Evolutionary conservation across 2,113 vertebrate genomes (phyloP), one percentile per base, ranked within the genome.

Genomic region (Megalops atlanticus): DNA sequence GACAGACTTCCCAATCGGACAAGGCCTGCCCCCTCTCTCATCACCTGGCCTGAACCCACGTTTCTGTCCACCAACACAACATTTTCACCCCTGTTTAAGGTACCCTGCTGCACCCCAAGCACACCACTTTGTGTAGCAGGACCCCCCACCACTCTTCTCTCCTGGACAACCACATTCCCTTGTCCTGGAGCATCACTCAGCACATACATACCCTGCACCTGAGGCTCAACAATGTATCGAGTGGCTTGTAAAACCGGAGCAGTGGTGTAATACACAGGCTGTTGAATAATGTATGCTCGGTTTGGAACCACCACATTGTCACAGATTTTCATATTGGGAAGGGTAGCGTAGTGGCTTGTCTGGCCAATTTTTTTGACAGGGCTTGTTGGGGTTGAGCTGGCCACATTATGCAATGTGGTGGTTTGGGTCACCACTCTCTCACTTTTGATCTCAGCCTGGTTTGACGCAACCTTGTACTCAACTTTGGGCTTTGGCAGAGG

Each of bases 181-280:
- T 45, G 14, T 35, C 35, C 35, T 58, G 47, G 35, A 77, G 49
- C 45, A 12, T 35, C 49, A 24, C 21, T n/a, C 76, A 77, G 12
- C 36, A 77, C 31, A 18, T 58, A 58, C 64, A 54, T 41, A 47
- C 78, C 89, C 81, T 92, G 89, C 33, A 84, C 49, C 33, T 88
- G 89, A 76, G 91, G 89, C 64, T 90, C 85, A 38, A 93, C 72
- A 38, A 91, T 40, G 81, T 91, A 93, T 0, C 87, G 85, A 71
- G 90, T 78, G 4, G 90, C 85, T 76, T 89, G 90, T 43, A 86
- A 14, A 1, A 88, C 15, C 39, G 88, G 64, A 18, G 18, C 76
- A 35, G 87, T 52, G 7, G 86, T 72, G 36, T 89, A 91, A 81
- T 89, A 93, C 81, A 92, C 1, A 43, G 91, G 91, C 80, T 91